Evolutionary conservation across 2,888 invertebrate genomes (phyloP), one percentile per base, ranked within the genome.

Genomic region (Macropis europaea): DNA sequence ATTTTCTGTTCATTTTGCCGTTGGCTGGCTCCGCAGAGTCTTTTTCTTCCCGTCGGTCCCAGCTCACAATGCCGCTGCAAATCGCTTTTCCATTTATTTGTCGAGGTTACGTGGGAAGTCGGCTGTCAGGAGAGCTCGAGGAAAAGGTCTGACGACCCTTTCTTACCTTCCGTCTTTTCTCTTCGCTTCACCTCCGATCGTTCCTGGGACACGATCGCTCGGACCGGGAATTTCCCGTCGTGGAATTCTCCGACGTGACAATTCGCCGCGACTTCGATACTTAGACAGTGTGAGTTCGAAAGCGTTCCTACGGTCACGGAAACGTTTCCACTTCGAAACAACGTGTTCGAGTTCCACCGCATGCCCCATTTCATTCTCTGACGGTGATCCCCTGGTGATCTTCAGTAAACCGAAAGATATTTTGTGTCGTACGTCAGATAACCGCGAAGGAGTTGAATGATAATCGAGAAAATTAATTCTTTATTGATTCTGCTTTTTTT

Each of bases 81-180:
- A 75, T 76, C 72, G 75, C 53, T 72, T 52, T 72, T 47, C 68
- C 68, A 72, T 76, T 76, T 72, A 57, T 47, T 72, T 64, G 48
- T 57, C 61, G 53, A 59, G 24, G 48, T 66, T 32, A 38, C 48
- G 62, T 62, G 17, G 68, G 61, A 60, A 64, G 67, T 64, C 71
- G 63, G 9, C 59, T 63, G 62, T 50, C 67, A 47, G 54, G 30
- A 34, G 34, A 36, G 64, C 47, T 40, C 69, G 52, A 22, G 54
- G 34, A 43, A 62, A 61, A 57, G 61, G 34, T 71, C 53, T 60
- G 61, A 42, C 68, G 54, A 68, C 57, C 63, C 67, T 76, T 73
- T 60, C 53, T 57, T 76, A 30, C 63, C 34, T 24, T 61, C 11
- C 60, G 38, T 42, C 66, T 47, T 61, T 42, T 28, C 57, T 54